Evolutionary conservation across 2,888 invertebrate genomes (phyloP).

Genomic region (Tryphoninae sp.): DNA sequence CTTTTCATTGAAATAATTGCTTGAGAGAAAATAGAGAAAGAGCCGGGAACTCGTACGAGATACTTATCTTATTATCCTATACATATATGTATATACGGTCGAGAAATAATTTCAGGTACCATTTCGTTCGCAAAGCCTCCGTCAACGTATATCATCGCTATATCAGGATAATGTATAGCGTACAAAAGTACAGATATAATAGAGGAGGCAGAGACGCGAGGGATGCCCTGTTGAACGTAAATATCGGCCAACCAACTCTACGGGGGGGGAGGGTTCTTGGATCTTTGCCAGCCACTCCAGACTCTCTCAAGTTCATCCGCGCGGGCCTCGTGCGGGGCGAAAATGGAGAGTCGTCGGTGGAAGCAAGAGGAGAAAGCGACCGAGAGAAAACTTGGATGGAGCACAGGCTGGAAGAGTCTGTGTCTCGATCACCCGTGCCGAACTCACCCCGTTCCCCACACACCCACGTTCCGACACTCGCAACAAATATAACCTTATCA

Average conservation of each 20-base stretch:
- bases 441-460: too few relatives aligned
- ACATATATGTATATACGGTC: not conserved
- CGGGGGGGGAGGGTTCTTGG: conserved; percentile 62
- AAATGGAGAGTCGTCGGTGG: not conserved
- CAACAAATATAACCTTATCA: too few relatives aligned
- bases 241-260: conserved; percentile 70
- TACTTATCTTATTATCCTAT: not conserved
- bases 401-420: conserved; percentile 8
- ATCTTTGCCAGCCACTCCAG: conserved; percentile 68
- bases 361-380: conserved; percentile 29
- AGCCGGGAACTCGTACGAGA: too few relatives aligned
- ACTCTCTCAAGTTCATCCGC: conserved; percentile 65
- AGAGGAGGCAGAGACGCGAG: conserved; percentile 7
- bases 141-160: conserved; percentile 2
- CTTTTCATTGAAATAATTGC: too few relatives aligned
- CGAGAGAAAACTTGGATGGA: conserved; percentile 35
- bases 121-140: not conserved
- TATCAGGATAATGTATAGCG: not conserved
- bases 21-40: conserved; percentile 6
- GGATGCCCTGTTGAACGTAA: conserved; percentile 63
- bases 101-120: not conserved
- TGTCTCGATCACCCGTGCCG: not conserved
- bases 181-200: not conserved
- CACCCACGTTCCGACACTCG: too few relatives aligned
- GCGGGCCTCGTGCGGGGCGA: not conserved